A percentile compares a stretch with the other conserved stretches of the same genome.
phyloP scores from a whole-genome alignment of 2,888 invertebrate genomes.

The Eucriotettix oculatus region DNA sequence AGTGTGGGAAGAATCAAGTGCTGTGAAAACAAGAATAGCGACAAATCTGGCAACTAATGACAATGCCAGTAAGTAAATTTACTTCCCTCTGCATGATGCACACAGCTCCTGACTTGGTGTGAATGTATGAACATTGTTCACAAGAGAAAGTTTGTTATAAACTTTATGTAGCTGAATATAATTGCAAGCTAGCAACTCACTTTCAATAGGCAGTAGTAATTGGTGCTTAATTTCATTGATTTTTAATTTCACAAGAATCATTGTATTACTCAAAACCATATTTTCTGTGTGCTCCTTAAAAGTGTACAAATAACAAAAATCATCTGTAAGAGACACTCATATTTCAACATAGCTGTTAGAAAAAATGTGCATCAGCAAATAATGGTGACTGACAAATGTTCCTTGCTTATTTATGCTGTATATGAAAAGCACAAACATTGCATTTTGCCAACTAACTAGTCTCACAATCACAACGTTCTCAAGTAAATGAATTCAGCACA shows the following conservation, averaged over 20 bases:
- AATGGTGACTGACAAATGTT: no score
- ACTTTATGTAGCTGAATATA: background rate
- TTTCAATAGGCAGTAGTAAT: background rate
- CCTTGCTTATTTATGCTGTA: no score
- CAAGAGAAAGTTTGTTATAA: background rate
- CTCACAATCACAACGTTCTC: background rate
- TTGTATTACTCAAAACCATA: no score
- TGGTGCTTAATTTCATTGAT: no score
- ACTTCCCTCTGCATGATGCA: background rate
- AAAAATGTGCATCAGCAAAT: no score
- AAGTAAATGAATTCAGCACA: background rate
- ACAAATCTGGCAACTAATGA: constrained; percentile 9
- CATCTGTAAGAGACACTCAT: no score
- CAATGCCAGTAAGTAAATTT: constrained; percentile 14
- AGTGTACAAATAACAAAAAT: no score
- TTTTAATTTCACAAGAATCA: no score
- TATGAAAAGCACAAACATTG: no score
- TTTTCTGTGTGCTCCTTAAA: no score
- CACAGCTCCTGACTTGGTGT: background rate
- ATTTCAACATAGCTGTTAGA: no score
- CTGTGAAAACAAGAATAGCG: constrained; percentile 8
- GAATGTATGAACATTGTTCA: background rate
- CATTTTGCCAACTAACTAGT: no score
- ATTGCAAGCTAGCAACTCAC: background rate
- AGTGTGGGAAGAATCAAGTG: constrained; percentile 12